Evolutionary conservation across 2,797 vertebrate species (phyloP).

Genomic region (Cossypha niveicapilla): DNA sequence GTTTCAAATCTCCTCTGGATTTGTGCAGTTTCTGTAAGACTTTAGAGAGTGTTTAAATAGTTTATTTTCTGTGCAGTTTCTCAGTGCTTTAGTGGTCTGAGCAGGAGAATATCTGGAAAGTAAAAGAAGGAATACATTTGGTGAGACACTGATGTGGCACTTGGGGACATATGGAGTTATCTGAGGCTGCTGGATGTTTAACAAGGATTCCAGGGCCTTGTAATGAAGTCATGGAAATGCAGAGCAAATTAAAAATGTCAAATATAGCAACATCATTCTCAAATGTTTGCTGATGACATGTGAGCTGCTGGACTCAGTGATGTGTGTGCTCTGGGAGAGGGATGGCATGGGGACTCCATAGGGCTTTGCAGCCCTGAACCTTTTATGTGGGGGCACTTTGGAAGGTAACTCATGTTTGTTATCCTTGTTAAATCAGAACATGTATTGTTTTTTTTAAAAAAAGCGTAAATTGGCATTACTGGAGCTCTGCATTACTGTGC

Average conservation of each 20-base stretch:
- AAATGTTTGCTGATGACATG: not conserved
- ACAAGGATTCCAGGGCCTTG: not conserved
- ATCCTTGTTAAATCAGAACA: not conserved
- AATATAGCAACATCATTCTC: not conserved
- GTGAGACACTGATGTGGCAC: not conserved
- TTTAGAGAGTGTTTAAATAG: not conserved
- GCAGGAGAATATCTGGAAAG: not conserved
- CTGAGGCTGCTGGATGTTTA: not conserved
- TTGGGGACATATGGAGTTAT: not conserved
- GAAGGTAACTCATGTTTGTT: not conserved
- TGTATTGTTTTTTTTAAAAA: accelerated
- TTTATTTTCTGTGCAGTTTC: not conserved
- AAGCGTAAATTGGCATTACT: accelerated
- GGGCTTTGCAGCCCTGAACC: not conserved
- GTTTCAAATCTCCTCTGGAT: not conserved
- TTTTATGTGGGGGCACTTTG: not conserved
- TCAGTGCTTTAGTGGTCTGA: not conserved
- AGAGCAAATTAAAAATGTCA: not conserved
- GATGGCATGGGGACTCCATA: accelerated
- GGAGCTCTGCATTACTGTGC: not conserved
- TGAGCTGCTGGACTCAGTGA: not conserved
- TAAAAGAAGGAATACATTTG: not conserved
- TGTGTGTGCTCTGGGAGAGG: not conserved
- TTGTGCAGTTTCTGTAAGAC: not conserved
- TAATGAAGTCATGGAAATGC: not conserved